These are phyloP conservation scores for Corythoichthys haematopterus DNA, from an alignment of 2,113 vertebrate genomes.

Conservation along the genomic window DNA sequence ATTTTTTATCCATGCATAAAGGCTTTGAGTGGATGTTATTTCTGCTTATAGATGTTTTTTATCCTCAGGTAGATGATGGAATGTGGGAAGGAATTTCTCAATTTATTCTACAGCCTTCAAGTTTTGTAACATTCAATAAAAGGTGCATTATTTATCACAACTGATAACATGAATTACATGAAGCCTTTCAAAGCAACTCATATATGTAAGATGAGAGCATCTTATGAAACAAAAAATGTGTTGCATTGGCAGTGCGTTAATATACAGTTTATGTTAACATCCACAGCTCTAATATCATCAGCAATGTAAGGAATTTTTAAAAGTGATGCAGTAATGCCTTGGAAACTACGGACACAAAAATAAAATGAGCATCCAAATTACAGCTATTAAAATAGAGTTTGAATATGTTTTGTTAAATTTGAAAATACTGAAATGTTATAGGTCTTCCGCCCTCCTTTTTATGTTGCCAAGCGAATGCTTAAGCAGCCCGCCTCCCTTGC, in stretches of 20 bases:
- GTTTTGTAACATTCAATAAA: background rate
- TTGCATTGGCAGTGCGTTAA: too few species aligned
- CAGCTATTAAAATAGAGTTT: too few species aligned
- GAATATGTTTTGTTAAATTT: background rate
- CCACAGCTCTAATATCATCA: too few species aligned
- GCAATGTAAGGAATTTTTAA: background rate
- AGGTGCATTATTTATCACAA: background rate
- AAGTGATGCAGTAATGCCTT: background rate
- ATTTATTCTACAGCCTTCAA: conserved; percentile 1
- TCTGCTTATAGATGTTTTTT: background rate
- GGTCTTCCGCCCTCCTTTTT: conserved; percentile 1
- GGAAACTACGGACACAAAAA: background rate
- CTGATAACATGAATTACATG: background rate
- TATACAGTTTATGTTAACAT: too few species aligned
- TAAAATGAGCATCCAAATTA: background rate
- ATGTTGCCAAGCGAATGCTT: conserved; percentile 27
- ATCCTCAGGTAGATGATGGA: conserved; percentile 1
- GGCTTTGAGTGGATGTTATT: conserved; percentile 2
- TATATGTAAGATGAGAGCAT: background rate
- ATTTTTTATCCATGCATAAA: background rate
- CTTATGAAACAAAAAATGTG: background rate
- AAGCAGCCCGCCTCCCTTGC: background rate
- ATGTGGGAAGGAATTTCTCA: background rate
- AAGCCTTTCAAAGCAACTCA: background rate
- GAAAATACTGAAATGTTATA: background rate